Conservation (phyloP, 2,888 invertebrate genomes). For the Dynastes maya region DNA sequence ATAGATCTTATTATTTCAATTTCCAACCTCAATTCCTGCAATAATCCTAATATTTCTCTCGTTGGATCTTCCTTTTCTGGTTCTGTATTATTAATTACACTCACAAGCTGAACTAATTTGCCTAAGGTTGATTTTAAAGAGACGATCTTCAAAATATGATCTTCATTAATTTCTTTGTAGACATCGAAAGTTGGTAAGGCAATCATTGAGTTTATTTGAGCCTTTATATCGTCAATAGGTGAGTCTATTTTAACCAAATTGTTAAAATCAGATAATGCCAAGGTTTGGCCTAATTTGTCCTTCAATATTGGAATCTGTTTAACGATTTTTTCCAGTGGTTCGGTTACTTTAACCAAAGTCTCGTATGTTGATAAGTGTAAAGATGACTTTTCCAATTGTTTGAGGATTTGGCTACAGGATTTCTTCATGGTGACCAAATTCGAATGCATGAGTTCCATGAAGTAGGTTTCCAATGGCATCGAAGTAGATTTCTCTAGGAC, state of each 20-base stretch:
- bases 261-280: constrained; percentile 1
- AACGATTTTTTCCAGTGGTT: constrained; percentile 19
- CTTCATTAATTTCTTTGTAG: constrained; percentile 37
- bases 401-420: constrained; percentile 18
- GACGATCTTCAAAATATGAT: constrained; percentile 29
- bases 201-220: constrained; percentile 22
- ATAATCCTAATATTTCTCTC: neutral
- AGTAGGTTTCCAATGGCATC: constrained; percentile 46
- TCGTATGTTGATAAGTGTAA: constrained; percentile 39
- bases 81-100: neutral
- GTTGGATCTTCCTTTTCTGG: neutral
- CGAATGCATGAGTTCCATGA: constrained; percentile 46
- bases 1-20: constrained; percentile 26
- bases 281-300: constrained; percentile 6
- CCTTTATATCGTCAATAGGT: constrained; percentile 8
- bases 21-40: constrained; percentile 22
- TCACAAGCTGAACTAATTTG: neutral
- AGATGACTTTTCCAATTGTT: constrained; percentile 45
- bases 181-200: constrained; percentile 32
- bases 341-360: constrained; percentile 29
- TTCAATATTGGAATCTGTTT: constrained; percentile 9
- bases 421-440: constrained; percentile 44
- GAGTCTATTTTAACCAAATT: constrained; percentile 26
- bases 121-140: constrained; percentile 27
- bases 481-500: constrained; percentile 40